Evolutionary conservation across 2,888 invertebrate genomes (phyloP), one percentile per base, ranked within the genome.

Genomic region (Diarsia dahlii): DNA sequence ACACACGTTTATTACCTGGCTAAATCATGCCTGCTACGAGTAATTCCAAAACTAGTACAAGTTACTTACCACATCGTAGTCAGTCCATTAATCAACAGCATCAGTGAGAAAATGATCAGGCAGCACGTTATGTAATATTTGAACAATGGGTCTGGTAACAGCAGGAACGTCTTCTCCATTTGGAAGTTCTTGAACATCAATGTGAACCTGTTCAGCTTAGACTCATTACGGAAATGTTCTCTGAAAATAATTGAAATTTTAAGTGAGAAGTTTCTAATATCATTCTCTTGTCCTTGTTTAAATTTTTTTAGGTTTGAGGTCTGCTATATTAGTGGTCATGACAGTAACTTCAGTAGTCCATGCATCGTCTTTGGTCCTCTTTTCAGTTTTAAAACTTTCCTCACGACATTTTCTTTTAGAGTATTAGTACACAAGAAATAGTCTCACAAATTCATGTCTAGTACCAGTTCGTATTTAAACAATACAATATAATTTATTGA

Each of bases 131-230:
- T 96, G 74, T 96, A 99, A 92, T 98, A 99, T 92, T 98, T 99
- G 90, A 99, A 98, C 83, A 99, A 97, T 0, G 98, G 98, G 95
- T 99, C 99, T 0, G 98, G 97, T 85, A 98, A 97, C 70, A 97
- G 94, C 68, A 98, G 94, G 92, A 98, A 99, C 6, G 97, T 97
- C 86, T 97, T 95, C 93, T 99, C 99, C 94, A 97, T 87, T 97
- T 97, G 84, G 95, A 97, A 88, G 74, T 93, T 90, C 81, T 94
- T 94, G 78, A 92, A 96, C 95, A 96, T 85, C 97, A 94, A 52
- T 97, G 97, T 94, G 65, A 94, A 91, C 80, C 93, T 89, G 84
- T 95, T 96, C 95, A 95, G 97, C 95, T 92, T 98, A 95, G 90
- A 97, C 94, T 93, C 97, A 85, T 97, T 97, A 83, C 96, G 97